Evolutionary conservation across 2,113 vertebrate genomes (phyloP), one percentile per base, ranked within the genome.

Genomic region (Urocolius indicus): DNA sequence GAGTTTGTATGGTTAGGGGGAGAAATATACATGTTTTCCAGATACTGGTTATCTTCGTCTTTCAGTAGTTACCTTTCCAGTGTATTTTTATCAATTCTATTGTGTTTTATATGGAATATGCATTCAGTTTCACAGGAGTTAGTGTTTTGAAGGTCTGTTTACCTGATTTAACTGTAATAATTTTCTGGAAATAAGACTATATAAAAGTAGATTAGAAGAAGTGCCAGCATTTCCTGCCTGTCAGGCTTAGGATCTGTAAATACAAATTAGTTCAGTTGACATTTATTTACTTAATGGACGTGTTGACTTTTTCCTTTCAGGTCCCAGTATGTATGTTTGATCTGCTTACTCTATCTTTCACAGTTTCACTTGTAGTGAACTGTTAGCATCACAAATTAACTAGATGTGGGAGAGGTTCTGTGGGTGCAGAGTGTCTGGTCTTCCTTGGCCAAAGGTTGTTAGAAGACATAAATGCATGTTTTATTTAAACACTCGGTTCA

Each of bases 61-160:
- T 38, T 8, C 15, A 30, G 16, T 30, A 65, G 49, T 6, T n/a
- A 1, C 48, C 17, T 57, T 61, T 30, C 51, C 41, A 14, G 23
- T 61, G 27, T 18, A 11, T 48, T 71, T 7, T 1, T 69, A 12
- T 30, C 5, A 18, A 2, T 57, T 74, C 1, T 0, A 3, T 59
- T 73, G 23, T 62, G 48, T 18, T 67, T 71, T 11, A 5, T 49
- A 26, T 22, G 82, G 36, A 16, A 55, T 71, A 16, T 5, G 11
- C 12, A 14, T 36, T 54, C 29, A 36, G 0, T 49, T 49, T 79
- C n/a, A 30, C 51, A 32, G 38, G 58, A 71, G 27, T 32, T 13
- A 29, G 1, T 48, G 7, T 79, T 90, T 63, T 38, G 12, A 41
- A 30, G 4, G 16, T 6, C 58, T 69, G 20, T 69, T 63, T 54